Base-by-base conservation (phyloP, 2,888 invertebrate species). In the Pocota personata region DNA sequence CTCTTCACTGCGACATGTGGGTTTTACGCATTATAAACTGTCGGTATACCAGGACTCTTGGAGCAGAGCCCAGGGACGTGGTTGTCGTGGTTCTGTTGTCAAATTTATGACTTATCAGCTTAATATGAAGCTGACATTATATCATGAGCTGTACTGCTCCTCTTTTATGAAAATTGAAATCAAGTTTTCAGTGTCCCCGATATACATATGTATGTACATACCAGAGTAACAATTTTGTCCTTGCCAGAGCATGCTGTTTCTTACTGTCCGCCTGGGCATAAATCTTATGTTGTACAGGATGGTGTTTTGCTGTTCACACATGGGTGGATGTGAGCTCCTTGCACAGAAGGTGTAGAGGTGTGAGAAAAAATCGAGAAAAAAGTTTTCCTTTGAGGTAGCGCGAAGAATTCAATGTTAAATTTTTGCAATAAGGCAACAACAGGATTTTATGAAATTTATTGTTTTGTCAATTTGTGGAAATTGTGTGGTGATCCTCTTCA, bases 41-140 rank as follows among this genome's bases (percentile, higher is more conserved):
- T 76, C 67, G 83, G 37, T 67, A 37, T 48, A 55, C 19, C 35
- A 75, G n/a, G 57, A 57, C 69, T 69, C 66, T 46, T 16, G 19
- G 64, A 40, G 40, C 67, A 35, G 21, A 71, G 64, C 24, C 46
- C 46, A 75, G 50, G 35, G 71, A 71, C 50, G 71, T 80, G 64
- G 60, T 35, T 82, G 76, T 72, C 69, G 75, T 58, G 72, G 52
- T 52, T 67, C 67, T 86, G 76, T 72, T 82, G 76, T 80, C 86
- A 82, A 86, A 86, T 86, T 86, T 86, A 86, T 86, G 82, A 86
- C 86, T 80, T 86, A 82, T 82, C 82, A 86, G 76, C 82, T 80
- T 86, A 67, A 86, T 86, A 80, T 72, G 82, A 50, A 77, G 72
- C 86, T 80, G 80, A 86, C 80, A 80, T 86, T 86, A 80, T 86